Evolutionary conservation across 2,888 invertebrate genomes (phyloP), one percentile per base, ranked within the genome.

Genomic region (Oscheius onirici): DNA sequence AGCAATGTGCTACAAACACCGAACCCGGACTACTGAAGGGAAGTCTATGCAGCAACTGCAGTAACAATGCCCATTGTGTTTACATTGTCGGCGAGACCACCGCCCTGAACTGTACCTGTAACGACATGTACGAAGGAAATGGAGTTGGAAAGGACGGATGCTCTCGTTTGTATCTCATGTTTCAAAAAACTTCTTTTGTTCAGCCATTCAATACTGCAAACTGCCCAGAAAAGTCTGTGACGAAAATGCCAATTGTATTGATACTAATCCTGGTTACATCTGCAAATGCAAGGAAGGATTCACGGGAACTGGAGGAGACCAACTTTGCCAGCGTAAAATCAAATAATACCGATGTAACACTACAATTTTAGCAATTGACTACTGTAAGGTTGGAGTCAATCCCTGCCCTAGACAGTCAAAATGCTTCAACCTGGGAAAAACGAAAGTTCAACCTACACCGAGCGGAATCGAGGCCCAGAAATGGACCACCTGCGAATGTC

Each of bases 101-200:
- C 1, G 69, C 57, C 20, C 28, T 34, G 3, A 69, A 69, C 69
- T 69, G 69, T 20, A 58, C 58, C 6, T 69, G 69, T 15, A 28
- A 58, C 22, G 13, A 26, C 17, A 46, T 26, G 5, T 69, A 69
- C 34, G 69, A 46, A 52, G 54, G 52, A 40, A 52, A 40, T 20
- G 68, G 68, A 17, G 44, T 17, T 26, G 46, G 46, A 55, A 24
- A 24, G 15, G 34, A 52, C 13, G 49, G 49, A 10, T 68, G 68
- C 41, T 17, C 55, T 26, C 68, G 68, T 68, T 13, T 17, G 40
- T 17, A 10, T 20, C 10, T 26, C 24, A 28, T 26, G 8, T 15
- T 10, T 6, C n/a, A 55, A 22, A 55, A 15, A 34, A 3, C n/a
- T 8, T 57, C 17, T 34, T 17, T 28, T 1, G 2, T 63, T 28